Base-by-base conservation (phyloP, 2,888 invertebrate species). In the Diadegma fenestrale region DNA sequence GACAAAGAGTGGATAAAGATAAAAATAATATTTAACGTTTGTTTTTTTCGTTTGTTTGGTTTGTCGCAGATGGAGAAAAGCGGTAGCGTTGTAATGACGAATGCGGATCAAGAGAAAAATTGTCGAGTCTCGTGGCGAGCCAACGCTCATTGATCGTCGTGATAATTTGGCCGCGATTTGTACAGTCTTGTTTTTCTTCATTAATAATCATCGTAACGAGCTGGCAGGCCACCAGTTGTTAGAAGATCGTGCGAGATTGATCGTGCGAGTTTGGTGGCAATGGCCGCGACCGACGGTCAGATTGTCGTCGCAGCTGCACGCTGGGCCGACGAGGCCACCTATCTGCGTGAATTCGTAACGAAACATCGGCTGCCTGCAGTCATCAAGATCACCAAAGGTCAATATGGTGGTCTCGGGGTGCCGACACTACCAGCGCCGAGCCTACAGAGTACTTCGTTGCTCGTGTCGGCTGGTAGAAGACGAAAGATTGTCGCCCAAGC, bases 281-380 rank as follows among this genome's bases (percentile, higher is more conserved):
- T 97, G 97, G 97, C 97, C 95, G 97, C 97, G 95, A 97, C 98
- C 91, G 98, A 98, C 95, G 97, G 97, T 95, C 97, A 98, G 95
- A 97, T 98, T 94, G 96, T 97, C 94, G 96, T 97, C 94, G 97
- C 97, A 93, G 97, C 97, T 89, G 97, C 97, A 84, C 95, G 97
- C 92, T 95, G 96, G 96, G 95, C 96, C 82, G 97, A 97, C 92
- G 97, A 97, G 91, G 96, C 96, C 80, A 95, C 95, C 90, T 97
- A 97, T 93, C 95, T 97, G 63, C 95, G 96, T 81, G 97, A 97
- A 93, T 97, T 96, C 93, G 96, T 97, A 90, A 95, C 95, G 92
- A 97, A 97, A 93, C 96, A 97, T 91, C 96, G 96, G 81, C 94
- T 97, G 84, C 99, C 99, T 17, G 97, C 96, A 89, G 97, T 98